phyloP scores from a whole-genome alignment of 2,888 invertebrate genomes.

The Dorcus hopei region DNA sequence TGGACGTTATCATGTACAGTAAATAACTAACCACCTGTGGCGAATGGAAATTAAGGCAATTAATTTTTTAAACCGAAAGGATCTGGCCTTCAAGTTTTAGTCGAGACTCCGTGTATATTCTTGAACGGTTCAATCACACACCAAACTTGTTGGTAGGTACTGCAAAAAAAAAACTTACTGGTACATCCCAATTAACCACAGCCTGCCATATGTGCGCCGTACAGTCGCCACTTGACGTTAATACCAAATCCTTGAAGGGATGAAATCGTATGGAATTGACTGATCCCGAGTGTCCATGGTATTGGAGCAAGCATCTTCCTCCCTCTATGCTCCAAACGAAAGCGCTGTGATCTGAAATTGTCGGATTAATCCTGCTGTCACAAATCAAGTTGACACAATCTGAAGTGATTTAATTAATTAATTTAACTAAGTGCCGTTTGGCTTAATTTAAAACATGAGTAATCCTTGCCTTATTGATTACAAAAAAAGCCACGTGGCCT shows the following conservation, averaged over 20 bases:
- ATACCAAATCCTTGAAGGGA: slow-evolving; percentile 81
- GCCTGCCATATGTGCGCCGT: slow-evolving; percentile 96
- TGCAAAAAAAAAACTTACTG: slow-evolving; percentile 50
- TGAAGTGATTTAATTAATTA: too few relatives aligned
- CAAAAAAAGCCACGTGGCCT: too few relatives aligned
- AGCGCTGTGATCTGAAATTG: slow-evolving; percentile 80
- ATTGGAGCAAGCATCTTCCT: slow-evolving; percentile 85
- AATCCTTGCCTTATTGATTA: too few relatives aligned
- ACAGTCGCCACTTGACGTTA: slow-evolving; percentile 92
- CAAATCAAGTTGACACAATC: background rate
- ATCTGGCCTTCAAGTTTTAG: background rate
- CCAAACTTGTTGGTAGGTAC: background rate
- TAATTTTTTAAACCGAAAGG: too few relatives aligned
- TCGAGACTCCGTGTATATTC: background rate
- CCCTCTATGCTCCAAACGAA: slow-evolving; percentile 91
- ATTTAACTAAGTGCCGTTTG: too few relatives aligned
- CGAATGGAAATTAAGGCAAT: too few relatives aligned
- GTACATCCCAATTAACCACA: slow-evolving; percentile 84
- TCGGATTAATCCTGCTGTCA: slow-evolving; percentile 1
- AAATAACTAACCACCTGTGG: too few relatives aligned
- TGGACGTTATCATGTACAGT: too few relatives aligned
- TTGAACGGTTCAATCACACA: background rate
- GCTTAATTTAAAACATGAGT: too few relatives aligned
- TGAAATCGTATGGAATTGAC: slow-evolving; percentile 97
- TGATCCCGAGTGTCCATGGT: slow-evolving; percentile 92